A percentile compares a stretch with the other conserved stretches of the same genome.
Conservation (phyloP, 2,113 vertebrate species). For the Oncorhynchus gorbuscha region DNA sequence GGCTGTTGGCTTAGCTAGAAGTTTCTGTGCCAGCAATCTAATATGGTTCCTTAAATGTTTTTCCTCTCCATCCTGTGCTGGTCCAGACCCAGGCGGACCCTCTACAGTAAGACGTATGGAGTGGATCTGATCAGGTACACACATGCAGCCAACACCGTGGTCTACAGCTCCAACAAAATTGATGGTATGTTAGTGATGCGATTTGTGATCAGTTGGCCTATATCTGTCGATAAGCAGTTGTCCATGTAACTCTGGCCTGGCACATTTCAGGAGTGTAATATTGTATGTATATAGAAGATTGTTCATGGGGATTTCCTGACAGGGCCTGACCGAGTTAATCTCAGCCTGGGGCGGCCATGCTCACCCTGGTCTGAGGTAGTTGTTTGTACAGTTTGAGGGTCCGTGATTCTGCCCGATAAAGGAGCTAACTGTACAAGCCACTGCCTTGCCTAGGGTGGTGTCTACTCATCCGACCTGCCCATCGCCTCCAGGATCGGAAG, state of each 20-base stretch:
- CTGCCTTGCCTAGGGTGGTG: slow-evolving; percentile 98
- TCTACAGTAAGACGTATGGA: slow-evolving; percentile 99
- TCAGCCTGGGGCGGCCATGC: slow-evolving; percentile 43
- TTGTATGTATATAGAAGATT: background rate
- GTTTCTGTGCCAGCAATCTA: background rate
- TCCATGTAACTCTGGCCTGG: background rate
- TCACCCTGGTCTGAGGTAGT: slow-evolving; percentile 99
- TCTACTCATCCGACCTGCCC: slow-evolving; percentile 60
- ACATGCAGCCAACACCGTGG: slow-evolving; percentile 97
- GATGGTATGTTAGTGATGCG: slow-evolving; percentile 82
- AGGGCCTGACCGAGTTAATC: background rate
- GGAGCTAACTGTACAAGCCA: slow-evolving; percentile 99
- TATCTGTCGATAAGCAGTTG: background rate
- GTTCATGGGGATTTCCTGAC: background rate
- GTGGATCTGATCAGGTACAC: slow-evolving; percentile 99
- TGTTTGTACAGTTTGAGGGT: slow-evolving; percentile 99
- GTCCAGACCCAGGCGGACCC: slow-evolving; percentile 88
- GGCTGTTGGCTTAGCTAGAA: background rate
- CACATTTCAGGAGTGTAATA: background rate
- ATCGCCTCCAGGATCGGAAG: background rate
- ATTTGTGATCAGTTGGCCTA: too few relatives aligned
- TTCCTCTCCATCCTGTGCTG: background rate
- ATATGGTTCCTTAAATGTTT: background rate
- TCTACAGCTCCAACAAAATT: slow-evolving; percentile 99
- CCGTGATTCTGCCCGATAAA: slow-evolving; percentile 98